Base-by-base conservation (phyloP, 2,797 vertebrate genomes). In the Rhynchotus rufescens region DNA sequence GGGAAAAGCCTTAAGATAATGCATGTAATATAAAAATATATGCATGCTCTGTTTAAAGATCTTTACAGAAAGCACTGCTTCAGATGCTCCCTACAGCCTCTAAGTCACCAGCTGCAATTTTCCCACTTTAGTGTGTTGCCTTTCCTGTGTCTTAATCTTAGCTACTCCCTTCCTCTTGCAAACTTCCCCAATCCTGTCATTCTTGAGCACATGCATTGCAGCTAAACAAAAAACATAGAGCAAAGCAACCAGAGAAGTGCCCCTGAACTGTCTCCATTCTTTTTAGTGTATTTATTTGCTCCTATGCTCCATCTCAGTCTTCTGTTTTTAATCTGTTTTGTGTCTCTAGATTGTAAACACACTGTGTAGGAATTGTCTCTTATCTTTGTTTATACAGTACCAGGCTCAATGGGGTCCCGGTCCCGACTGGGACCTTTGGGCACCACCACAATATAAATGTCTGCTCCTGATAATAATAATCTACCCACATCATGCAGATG, bases 331-430 rank as follows among this genome's bases (percentile, higher is more conserved):
- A 88, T 96, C 93, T 94, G 91, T 36, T 93, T 89, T 94, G 82
- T 93, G 86, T 94, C 92, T 91, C 82, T 86, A 80, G 73, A 89
- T 66, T 88, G 82, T 95, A 94, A 94, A 90, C 82, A 90, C 4
- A 4, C 60, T 66, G 67, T 74, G 84, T 74, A 93, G 86, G 94
- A 95, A 86, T 90, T 94, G 90, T 84, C 76, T 80, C 90, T 94
- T 96, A 96, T 96, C 95, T 94, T 34, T 94, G 93, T 96, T 96
- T 96, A 92, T 90, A 80, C 92, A 96, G 93, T 94, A 74, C 94
- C 95, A 94, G 87, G 77, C 91, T 96, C 89, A 94, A 82, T 82
- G 65, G 84, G 61, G 87, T 95, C 89, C 83, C 0, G 0, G 72
- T 92, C 92, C 77, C 0, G 4, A 42, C 85, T 88, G 88, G 88